Base-by-base conservation (phyloP, 2,113 vertebrate species). In the Monarcha castaneiventris region DNA sequence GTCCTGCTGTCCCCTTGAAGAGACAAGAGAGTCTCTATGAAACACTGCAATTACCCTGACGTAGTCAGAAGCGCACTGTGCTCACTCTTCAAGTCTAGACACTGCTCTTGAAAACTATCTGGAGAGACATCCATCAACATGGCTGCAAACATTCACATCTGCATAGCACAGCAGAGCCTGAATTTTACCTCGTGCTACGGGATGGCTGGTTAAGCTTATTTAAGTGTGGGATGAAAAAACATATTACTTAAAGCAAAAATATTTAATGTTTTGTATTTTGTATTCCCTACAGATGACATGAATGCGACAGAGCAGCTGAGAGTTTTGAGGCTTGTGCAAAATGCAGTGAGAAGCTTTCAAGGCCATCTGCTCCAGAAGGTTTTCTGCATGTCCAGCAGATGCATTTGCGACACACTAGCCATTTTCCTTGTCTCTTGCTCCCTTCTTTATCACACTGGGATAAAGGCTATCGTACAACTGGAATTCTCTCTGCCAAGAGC, bases 51-150 rank as follows among this genome's bases (percentile, higher is more conserved):
- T 88, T 74, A 48, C 55, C 82, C 84, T 4, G 5, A 59, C 48
- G 55, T 54, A 84, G 82, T 62, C 85, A 91, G 92, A 92, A 90
- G 82, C 88, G 82, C 82, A 51, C 68, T 55, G 61, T 26, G 55
- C 61, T 96, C 83, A 77, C 87, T 86, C 75, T 77, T 90, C 67
- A 89, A 77, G 77, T 83, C 79, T 84, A 89, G 89, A 80, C 64
- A 67, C 32, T 55, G 55, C 68, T 92, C 90, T 91, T 71, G 62
- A 94, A 87, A 72, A 55, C 61, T 87, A 93, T 87, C 90, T 92
- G 64, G 72, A 94, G 66, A 84, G 43, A 62, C 86, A 94, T 94
- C 81, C 67, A 49, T 97, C 92, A 94, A 43, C 67, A 37, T 52
- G 37, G 66, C 54, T 90, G 54, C 85, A 87, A 87, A 90, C n/a